phyloP scores from a whole-genome alignment of 2,797 vertebrate species.

The Adrianichthys oophorus region DNA sequence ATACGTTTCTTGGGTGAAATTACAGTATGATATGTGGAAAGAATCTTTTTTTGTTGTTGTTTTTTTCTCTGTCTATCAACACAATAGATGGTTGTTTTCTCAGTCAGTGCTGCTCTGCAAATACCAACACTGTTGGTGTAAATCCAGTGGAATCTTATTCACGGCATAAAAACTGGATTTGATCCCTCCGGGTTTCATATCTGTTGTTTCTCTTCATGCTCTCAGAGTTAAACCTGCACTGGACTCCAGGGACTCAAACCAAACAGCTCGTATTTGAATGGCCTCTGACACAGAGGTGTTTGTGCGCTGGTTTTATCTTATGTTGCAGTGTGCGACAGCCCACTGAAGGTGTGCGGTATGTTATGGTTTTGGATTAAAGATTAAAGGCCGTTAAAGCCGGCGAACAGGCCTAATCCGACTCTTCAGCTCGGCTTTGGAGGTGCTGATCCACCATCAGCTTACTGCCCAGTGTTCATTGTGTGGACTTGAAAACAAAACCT shows the following conservation, averaged over 20 bases:
- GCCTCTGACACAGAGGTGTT: conserved; percentile 53
- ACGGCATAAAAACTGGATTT: neutral
- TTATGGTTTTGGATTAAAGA: conserved; percentile 60
- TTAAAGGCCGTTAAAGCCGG: conserved; percentile 55
- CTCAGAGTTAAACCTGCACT: neutral
- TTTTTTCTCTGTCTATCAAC: no score
- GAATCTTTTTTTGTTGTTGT: no score
- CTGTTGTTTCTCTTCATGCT: conserved; percentile 4
- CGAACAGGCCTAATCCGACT: conserved; percentile 57
- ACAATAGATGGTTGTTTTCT: no score
- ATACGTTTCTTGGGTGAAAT: no score
- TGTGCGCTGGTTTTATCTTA: conserved; percentile 34
- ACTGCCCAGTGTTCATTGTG: conserved; percentile 8
- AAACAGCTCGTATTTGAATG: conserved; percentile 54
- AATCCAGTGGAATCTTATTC: neutral
- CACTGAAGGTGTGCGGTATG: conserved; percentile 41
- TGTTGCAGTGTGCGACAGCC: conserved; percentile 25
- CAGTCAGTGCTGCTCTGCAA: no score
- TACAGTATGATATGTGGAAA: no score
- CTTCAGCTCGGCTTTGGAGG: conserved; percentile 37
- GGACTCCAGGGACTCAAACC: conserved; percentile 38
- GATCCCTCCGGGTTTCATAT: conserved; percentile 10
- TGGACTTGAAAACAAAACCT: conserved; percentile 10
- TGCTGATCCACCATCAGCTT: conserved; percentile 40
- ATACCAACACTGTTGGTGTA: neutral